A percentile compares a stretch with the other conserved stretches of the same genome.
phyloP scores from a whole-genome alignment of 2,797 vertebrate species.

The Apodemus agrarius region DNA sequence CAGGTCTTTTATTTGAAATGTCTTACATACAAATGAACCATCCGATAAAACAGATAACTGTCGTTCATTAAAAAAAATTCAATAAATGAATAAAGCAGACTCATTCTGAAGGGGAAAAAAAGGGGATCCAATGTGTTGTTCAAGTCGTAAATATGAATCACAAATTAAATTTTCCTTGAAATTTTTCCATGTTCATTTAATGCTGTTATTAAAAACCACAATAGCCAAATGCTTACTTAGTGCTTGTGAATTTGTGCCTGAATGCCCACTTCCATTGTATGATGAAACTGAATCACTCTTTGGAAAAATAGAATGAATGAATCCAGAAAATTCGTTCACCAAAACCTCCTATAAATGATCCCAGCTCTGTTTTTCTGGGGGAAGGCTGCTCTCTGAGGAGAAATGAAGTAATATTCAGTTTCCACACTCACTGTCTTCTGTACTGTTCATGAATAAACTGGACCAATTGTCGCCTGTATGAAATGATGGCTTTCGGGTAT shows the following conservation, averaged over 20 bases:
- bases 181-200: conserved; percentile 28
- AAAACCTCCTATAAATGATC: conserved; percentile 57
- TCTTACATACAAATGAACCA: conserved; percentile 18
- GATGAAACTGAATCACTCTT: conserved; percentile 39
- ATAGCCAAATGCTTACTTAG: conserved; percentile 8
- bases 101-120: conserved; percentile 29
- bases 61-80: conserved; percentile 21
- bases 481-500: conserved; percentile 66
- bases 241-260: neutral
- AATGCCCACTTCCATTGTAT: neutral
- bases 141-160: neutral
- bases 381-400: conserved; percentile 7
- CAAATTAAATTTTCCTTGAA: conserved; percentile 53
- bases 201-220: conserved; percentile 43
- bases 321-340: conserved; percentile 56
- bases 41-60: conserved; percentile 4
- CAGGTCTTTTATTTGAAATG: neutral
- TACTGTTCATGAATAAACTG: conserved; percentile 54
- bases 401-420: conserved; percentile 67
- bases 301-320: conserved; percentile 65
- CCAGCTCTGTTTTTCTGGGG: conserved; percentile 39
- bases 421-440: conserved; percentile 66
- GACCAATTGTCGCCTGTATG: conserved; percentile 68
- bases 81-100: neutral
- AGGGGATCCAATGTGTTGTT: neutral